Evolutionary conservation across 2,888 invertebrate genomes (phyloP), one percentile per base, ranked within the genome.

Genomic region (Diabrotica balteata): DNA sequence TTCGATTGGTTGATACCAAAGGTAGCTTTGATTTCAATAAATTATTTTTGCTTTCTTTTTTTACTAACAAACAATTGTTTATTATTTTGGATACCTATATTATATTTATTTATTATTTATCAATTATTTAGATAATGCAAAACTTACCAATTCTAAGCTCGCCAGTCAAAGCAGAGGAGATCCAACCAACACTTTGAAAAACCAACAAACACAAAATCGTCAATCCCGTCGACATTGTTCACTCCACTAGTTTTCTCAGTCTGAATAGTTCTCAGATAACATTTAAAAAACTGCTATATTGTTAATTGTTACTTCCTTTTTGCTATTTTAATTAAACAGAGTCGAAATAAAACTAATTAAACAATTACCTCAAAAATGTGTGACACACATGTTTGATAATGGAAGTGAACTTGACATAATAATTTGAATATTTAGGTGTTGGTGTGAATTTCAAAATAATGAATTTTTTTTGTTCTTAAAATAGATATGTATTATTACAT

Each of bases 241-340:
- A 11, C 45, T 17, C 42, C 32, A 17, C 47, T 47, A 8, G 10
- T 57, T 9, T 45, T 44, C 3, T 45, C 22, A 44, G 7, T 57
- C 45, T 57, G 22, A 57, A 44, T 45, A n/a, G 44, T 45, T 57
- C 11, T 44, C 9, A 2, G n/a, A 5, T 44, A 17, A 22, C 45
- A 17, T 57, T 57, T 11, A 17, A 44, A 55, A 46, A 9, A 17
- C 43, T 17, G 44, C 45, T 8, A 57, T 4, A 8, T 45, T 44
- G 43, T 57, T 57, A 57, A 57, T 57, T 57, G 17, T 6, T 32
- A 57, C 7, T 57, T 57, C 55, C 55, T 57, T 45, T 45, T 57
- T 11, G 11, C 3, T 57, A 7, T 4, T 45, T n/a, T 7, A 32
- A 17, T 32, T 10, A 52, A 52, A 17, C 32, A 43, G 8, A 8